These are phyloP conservation scores for Acrocyrtus sp. DNA, from an alignment of 2,888 invertebrate species.

Conservation along the genomic window DNA sequence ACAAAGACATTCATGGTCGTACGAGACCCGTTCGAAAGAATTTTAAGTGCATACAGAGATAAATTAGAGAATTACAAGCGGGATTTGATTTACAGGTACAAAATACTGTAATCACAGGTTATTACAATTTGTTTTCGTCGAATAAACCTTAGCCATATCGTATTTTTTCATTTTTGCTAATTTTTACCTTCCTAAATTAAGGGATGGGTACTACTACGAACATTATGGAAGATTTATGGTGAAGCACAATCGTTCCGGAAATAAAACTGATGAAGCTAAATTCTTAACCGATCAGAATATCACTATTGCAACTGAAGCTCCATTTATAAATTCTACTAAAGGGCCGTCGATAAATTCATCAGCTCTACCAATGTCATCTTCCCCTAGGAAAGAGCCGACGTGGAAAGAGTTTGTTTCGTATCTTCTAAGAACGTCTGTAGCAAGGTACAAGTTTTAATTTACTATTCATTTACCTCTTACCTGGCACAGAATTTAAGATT, in stretches of 20 bases:
- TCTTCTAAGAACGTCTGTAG: conserved; percentile 53
- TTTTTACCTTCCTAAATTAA: too few relatives aligned
- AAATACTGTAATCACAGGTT: not conserved
- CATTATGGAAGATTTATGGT: conserved; percentile 60
- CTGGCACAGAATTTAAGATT: too few relatives aligned
- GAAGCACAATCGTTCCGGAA: not conserved
- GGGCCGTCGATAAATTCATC: not conserved
- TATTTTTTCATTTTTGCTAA: too few relatives aligned
- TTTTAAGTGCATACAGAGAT: conserved; percentile 60
- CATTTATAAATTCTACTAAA: not conserved
- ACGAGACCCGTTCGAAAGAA: conserved; percentile 61
- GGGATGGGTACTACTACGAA: conserved; percentile 61
- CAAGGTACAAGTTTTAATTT: conserved; percentile 38
- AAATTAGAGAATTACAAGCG: conserved; percentile 58
- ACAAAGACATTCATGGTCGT: conserved; percentile 56
- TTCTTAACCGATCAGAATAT: too few relatives aligned
- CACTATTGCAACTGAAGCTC: not conserved
- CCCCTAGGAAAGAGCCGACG: conserved; percentile 48
- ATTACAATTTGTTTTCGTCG: too few relatives aligned
- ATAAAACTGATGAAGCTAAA: not conserved
- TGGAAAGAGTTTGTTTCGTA: conserved; percentile 59
- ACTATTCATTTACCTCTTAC: too few relatives aligned
- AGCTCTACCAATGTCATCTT: conserved; percentile 2
- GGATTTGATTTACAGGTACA: conserved; percentile 58
- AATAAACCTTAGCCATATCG: too few relatives aligned